phyloP scores from a whole-genome alignment of 2,797 vertebrate genomes.

The Sebastes vulpes region DNA sequence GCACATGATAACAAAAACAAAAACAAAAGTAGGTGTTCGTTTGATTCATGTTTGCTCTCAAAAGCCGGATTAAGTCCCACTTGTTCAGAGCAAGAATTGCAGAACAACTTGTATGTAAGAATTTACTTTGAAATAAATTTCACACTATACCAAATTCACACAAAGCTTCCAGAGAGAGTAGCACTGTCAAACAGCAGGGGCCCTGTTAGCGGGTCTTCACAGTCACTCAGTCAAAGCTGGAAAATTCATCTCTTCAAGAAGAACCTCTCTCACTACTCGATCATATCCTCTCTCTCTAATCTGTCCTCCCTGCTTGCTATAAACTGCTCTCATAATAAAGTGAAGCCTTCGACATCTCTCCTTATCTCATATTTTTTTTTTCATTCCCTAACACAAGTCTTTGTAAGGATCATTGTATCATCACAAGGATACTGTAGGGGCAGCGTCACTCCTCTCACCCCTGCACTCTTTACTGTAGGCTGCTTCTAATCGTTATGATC shows the following conservation, averaged over 20 bases:
- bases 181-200: constrained; percentile 1
- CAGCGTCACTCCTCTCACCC: not conserved
- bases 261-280: constrained; percentile 17
- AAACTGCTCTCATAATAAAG: constrained; percentile 3
- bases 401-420: not conserved
- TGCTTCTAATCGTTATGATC: constrained; percentile 1
- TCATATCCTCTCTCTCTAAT: constrained; percentile 14
- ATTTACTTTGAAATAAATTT: not conserved
- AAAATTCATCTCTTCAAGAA: constrained; percentile 16
- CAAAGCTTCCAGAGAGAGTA: constrained; percentile 1
- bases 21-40: not conserved
- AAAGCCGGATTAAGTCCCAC: not conserved
- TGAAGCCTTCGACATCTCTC: constrained; percentile 2
- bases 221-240: constrained; percentile 11
- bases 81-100: not conserved
- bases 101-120: not conserved
- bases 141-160: not conserved
- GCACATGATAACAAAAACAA: not conserved
- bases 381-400: not conserved
- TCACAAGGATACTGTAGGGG: not conserved
- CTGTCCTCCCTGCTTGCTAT: not conserved
- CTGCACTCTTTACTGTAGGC: not conserved
- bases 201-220: constrained; percentile 7
- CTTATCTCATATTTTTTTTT: not conserved
- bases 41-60: constrained; percentile 5